These are phyloP conservation scores for Cataglyphis rosenhaueri DNA, from an alignment of 2,888 invertebrate species.

Conservation along the genomic window DNA sequence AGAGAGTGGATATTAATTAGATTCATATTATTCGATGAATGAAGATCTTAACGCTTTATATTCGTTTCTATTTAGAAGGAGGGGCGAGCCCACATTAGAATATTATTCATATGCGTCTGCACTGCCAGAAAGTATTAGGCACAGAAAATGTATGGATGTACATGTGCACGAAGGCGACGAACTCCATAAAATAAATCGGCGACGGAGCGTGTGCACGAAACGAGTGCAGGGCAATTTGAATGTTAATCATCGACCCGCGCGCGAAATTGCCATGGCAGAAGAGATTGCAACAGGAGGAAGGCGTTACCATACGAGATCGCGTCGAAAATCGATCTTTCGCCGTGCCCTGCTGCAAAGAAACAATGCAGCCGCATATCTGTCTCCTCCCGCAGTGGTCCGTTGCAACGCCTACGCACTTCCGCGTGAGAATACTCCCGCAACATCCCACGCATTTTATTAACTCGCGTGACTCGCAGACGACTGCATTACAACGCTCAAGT, in stretches of 20 bases:
- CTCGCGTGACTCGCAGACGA: conserved; percentile 1
- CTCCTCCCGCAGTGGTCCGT: neutral
- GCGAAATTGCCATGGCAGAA: conserved; percentile 19
- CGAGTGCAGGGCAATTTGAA: conserved; percentile 23
- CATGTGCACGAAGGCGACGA: neutral
- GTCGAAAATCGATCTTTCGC: conserved; percentile 24
- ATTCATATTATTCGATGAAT: conserved; percentile 1
- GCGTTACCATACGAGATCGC: neutral
- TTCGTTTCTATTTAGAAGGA: neutral
- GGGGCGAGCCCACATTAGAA: neutral
- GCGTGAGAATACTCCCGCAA: conserved; percentile 9
- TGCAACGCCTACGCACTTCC: conserved; percentile 37
- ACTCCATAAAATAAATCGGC: conserved; percentile 9
- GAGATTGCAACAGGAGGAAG: conserved; percentile 36
- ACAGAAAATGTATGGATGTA: neutral
- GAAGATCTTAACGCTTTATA: neutral
- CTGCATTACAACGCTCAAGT: neutral
- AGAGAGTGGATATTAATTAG: neutral
- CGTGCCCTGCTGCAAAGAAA: neutral
- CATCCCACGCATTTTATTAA: neutral
- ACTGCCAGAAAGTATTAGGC: neutral
- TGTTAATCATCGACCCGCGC: conserved; percentile 26
- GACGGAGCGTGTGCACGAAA: neutral
- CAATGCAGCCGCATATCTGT: neutral
- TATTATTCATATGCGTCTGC: neutral